Conservation (phyloP, 2,113 vertebrate genomes). For the Ctenodactylus gundi region DNA sequence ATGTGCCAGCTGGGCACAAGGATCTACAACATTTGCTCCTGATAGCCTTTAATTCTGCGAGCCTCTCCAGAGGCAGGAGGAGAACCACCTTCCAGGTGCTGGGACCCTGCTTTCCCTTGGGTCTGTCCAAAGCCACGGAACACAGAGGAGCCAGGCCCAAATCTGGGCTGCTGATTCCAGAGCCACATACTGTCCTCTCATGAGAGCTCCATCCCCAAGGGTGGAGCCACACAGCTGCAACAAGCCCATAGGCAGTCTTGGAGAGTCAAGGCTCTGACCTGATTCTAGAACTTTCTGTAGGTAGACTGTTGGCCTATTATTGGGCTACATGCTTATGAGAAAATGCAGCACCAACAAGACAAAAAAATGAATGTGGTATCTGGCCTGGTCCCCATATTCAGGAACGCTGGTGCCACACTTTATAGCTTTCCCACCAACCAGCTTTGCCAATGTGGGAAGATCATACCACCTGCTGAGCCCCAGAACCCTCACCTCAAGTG, state of each 20-base stretch:
- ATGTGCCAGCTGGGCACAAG: background rate
- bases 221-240: background rate
- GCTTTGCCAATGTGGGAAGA: background rate
- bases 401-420: background rate
- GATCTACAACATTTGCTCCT: accelerated
- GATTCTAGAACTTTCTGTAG: background rate
- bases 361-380: background rate
- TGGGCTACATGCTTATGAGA: background rate
- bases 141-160: background rate
- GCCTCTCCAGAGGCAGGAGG: background rate
- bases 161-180: background rate
- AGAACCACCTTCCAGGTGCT: background rate
- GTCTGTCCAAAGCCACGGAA: background rate
- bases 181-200: background rate
- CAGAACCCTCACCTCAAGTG: background rate
- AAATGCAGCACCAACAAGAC: background rate
- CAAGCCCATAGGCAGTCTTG: background rate
- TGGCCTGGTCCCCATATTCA: background rate
- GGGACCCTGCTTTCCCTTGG: background rate
- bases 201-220: background rate
- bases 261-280: background rate
- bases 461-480: background rate
- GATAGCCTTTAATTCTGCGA: background rate
- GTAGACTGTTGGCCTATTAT: background rate
- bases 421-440: background rate